phyloP scores from a whole-genome alignment of 2,113 vertebrate genomes.

The Cheilinus undulatus region DNA sequence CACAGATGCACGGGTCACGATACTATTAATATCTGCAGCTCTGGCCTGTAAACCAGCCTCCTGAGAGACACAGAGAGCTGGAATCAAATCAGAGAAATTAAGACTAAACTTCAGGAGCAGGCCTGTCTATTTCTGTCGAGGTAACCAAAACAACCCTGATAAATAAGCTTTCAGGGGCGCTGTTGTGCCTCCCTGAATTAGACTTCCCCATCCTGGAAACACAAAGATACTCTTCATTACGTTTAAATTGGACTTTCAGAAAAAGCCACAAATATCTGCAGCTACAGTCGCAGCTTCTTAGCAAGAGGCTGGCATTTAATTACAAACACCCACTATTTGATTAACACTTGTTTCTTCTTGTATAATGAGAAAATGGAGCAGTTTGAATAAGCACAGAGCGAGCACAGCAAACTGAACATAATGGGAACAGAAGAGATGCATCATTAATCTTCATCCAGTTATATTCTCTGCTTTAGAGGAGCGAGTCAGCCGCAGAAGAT shows the following conservation, averaged over 20 bases:
- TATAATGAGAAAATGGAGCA: conserved; percentile 38
- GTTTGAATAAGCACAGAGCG: conserved; percentile 20
- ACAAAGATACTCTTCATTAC: conserved; percentile 27
- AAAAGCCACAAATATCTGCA: neutral
- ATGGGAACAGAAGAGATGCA: neutral
- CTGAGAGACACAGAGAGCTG: neutral
- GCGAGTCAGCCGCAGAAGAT: neutral
- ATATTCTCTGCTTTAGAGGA: neutral
- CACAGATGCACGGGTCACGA: neutral
- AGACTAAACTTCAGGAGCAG: neutral
- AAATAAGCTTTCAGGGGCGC: neutral
- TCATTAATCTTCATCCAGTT: conserved; percentile 21
- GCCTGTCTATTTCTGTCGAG: conserved; percentile 14
- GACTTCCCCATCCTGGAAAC: neutral
- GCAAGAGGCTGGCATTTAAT: conserved; percentile 32
- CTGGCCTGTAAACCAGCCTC: conserved; percentile 11
- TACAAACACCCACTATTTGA: conserved; percentile 36
- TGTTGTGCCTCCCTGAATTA: conserved; percentile 4
- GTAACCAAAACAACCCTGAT: neutral
- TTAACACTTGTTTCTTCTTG: conserved; percentile 32
- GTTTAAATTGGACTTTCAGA: conserved; percentile 23
- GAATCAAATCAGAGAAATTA: conserved; percentile 11
- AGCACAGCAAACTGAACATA: conserved; percentile 2
- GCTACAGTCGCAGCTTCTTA: conserved; percentile 38
- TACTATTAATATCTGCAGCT: conserved; percentile 10